Evolutionary conservation across 2,888 invertebrate genomes (phyloP).

Genomic region (Bimastos eiseni): DNA sequence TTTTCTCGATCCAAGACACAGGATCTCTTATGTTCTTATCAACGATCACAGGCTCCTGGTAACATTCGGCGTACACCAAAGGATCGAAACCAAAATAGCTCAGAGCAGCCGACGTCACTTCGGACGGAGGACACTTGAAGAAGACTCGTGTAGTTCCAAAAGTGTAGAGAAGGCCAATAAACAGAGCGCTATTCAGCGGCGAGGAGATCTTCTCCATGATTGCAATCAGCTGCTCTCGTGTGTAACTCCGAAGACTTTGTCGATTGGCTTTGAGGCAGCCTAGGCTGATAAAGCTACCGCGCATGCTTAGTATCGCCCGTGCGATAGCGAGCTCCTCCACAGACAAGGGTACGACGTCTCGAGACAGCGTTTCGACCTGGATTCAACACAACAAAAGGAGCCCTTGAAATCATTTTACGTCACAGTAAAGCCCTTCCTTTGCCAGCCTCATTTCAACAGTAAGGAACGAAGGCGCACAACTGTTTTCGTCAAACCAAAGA

Average conservation of each 20-base stretch:
- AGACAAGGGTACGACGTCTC: background rate
- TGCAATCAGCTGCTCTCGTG: background rate
- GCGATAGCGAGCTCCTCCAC: background rate
- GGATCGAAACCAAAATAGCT: conserved; percentile 20
- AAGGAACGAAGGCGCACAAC: background rate
- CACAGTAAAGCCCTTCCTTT: background rate
- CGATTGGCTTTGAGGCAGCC: conserved; percentile 5
- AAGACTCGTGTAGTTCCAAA: background rate
- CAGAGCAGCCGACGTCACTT: background rate
- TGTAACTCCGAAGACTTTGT: background rate
- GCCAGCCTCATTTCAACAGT: background rate
- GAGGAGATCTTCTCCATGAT: conserved; percentile 1
- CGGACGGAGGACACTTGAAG: background rate
- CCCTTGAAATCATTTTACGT: background rate
- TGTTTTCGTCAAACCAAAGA: background rate
- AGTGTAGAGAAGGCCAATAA: background rate
- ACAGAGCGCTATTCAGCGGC: background rate
- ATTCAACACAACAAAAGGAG: conserved; percentile 20
- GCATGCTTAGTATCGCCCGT: background rate
- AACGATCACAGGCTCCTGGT: background rate
- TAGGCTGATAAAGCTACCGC: background rate
- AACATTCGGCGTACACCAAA: background rate
- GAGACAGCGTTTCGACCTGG: conserved; percentile 7
- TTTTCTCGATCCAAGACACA: background rate
- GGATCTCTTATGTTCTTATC: conserved; percentile 15